phyloP scores from a whole-genome alignment of 2,888 invertebrate species.

The Euspilapteryx auroguttella region DNA sequence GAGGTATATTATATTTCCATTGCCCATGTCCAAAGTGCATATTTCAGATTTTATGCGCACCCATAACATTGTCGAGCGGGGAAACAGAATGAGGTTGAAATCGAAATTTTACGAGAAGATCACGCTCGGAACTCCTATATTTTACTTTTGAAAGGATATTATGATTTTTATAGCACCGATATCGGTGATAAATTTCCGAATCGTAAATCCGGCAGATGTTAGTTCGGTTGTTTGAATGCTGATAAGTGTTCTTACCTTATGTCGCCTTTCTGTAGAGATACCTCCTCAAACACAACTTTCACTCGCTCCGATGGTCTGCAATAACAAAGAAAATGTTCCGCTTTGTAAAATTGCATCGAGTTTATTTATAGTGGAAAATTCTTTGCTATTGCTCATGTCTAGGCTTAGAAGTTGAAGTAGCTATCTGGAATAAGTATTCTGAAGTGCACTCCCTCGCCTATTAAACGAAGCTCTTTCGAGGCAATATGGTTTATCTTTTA shows the following conservation, averaged over 20 bases:
- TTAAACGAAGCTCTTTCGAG: no score
- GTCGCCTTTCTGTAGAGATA: constrained; percentile 75
- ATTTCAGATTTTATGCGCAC: constrained; percentile 1
- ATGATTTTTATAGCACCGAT: constrained; percentile 3
- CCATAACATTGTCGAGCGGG: neutral
- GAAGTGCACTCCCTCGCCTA: no score
- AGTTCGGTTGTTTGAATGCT: no score
- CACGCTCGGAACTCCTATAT: constrained; percentile 4
- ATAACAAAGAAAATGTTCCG: constrained; percentile 16
- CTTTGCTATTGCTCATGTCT: no score
- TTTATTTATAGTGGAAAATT: no score
- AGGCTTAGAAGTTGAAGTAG: no score
- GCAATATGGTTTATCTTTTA: no score
- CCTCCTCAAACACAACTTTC: constrained; percentile 80
- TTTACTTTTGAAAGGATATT: constrained; percentile 3
- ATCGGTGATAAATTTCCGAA: neutral
- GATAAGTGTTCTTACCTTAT: constrained; percentile 58
- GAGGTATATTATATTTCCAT: no score
- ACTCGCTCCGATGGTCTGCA: constrained; percentile 76
- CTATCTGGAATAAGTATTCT: no score
- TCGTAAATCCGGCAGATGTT: neutral
- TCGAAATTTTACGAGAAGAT: no score
- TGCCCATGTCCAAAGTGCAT: no score
- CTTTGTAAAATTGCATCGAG: neutral
- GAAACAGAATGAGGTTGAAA: neutral